phyloP scores from a whole-genome alignment of 1,140 invertebrate genomes.

The Caenorhabditis briggsae region DNA sequence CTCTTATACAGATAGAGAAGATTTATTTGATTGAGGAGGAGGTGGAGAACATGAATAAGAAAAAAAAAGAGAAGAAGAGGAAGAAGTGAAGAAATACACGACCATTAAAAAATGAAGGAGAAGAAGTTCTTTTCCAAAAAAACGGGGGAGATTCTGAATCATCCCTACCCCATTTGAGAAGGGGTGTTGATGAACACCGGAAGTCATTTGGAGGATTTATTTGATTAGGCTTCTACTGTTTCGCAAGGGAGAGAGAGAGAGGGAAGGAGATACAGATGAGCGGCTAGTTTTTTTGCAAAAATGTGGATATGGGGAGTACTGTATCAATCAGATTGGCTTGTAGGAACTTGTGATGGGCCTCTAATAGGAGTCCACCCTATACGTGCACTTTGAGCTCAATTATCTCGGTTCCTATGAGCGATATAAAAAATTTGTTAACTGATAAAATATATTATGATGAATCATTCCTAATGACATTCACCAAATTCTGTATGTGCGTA shows the following conservation, averaged over 20 bases:
- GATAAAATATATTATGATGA: too few relatives aligned
- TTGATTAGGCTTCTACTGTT: neutral
- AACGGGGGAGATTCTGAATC: neutral
- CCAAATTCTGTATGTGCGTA: too few relatives aligned
- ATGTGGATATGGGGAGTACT: too few relatives aligned
- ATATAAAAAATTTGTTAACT: too few relatives aligned
- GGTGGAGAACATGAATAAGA: neutral
- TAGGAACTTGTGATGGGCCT: too few relatives aligned
- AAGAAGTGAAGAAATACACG: neutral
- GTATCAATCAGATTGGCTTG: too few relatives aligned
- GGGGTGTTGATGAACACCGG: slow-evolving; percentile 9
- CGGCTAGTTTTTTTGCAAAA: neutral
- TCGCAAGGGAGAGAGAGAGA: too few relatives aligned
- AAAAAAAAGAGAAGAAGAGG: neutral
- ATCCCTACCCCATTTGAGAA: neutral
- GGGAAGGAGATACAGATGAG: neutral
- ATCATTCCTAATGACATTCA: too few relatives aligned
- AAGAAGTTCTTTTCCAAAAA: neutral
- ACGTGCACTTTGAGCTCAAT: too few relatives aligned
- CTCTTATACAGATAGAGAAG: neutral
- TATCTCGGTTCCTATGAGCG: too few relatives aligned
- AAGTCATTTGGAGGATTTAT: slow-evolving; percentile 14
- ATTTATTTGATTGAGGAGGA: slow-evolving; percentile 21
- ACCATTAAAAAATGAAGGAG: neutral
- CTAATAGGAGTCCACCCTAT: too few relatives aligned